Evolutionary conservation across 1,140 invertebrate species (phyloP), one percentile per base, ranked within the genome.

Genomic region (Diorhabda sublineata): DNA sequence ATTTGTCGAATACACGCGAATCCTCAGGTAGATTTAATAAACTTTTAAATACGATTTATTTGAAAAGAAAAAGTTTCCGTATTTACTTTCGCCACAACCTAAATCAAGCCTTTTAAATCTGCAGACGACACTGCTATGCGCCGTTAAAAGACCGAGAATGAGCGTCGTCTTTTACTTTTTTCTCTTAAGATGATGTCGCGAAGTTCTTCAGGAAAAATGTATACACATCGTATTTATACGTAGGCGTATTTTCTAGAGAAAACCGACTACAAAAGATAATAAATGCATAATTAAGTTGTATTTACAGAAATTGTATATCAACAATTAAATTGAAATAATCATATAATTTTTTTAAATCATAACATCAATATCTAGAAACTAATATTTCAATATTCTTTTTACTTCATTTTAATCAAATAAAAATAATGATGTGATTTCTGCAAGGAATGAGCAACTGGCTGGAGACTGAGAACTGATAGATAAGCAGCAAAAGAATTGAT

Each of bases 111-210:
- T 52, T 52, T 26, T 52, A 52, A 52, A 52, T 52, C 47, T 52
- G 47, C 47, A 52, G 47, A 52, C 47, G 47, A 52, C 47, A 52
- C 47, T 52, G n/a, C 47, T n/a, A 52, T 52, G n/a, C 47, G 47
- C 47, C 47, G 47, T 52, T 52, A 6, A 4, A 52, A 52, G 47
- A 52, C 47, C 47, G 47, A 52, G 47, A 52, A 52, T 52, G 47
- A 52, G 47, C 47, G 6, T n/a, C 47, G 47, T 52, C 47, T 52
- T 52, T 52, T n/a, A 8, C 47, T 52, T 52, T 52, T 52, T 52
- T n/a, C 47, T 2, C 47, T 52, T n/a, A 8, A 52, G n/a, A 52
- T n/a, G 47, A n/a, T 4, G 47, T 52, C 47, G 47, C 47, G 3
- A 52, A 52, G 47, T 52, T n/a, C 47, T 52, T 4, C 47, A 52